Base-by-base conservation (phyloP, 1,140 invertebrate genomes). In the Philaenus spumarius region DNA sequence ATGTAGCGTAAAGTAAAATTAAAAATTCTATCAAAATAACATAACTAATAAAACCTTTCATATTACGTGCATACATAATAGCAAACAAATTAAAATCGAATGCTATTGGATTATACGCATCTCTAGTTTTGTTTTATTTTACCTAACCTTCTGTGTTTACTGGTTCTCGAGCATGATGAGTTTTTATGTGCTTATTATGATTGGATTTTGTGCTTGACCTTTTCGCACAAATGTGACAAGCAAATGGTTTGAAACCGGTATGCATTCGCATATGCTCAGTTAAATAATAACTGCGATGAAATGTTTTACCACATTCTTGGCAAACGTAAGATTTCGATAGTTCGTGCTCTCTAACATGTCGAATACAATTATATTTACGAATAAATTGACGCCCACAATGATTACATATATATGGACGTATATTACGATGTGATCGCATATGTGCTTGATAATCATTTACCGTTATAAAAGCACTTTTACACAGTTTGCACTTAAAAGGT, bases 381-480 rank as follows among this genome's bases (percentile, higher is more conserved):
- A 93, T 94, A 71, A 97, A 97, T 68, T 93, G 87, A 45, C 91
- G 90, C 23, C 91, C 93, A 71, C 94, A 97, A 70, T 92, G 87
- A 67, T 95, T 95, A 71, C 91, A 95, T 1, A 89, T 90, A 71
- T 90, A 95, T 1, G 88, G 88, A 55, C 84, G 80, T 35, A 89
- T 81, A 53, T 86, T 84, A 59, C 84, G 83, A 73, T 90, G 89
- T 23, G 88, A 83, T 71, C 89, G 86, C 80, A 91, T 85, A 72
- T 94, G 91, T 14, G 87, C 85, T 4, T 85, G 80, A 67, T 87
- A 88, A 66, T 91, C 89, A 42, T 81, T 78, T 66, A 89, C 82
- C 2, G 88, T 78, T 55, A 90, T 82, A 73, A 90, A 92, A 14
- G 89, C 87, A 40, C 85, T 84, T 66, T 87, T 87, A 72, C 90